Evolutionary conservation across 2,113 vertebrate species (phyloP).

Genomic region (Poeciliopsis retropinna): DNA sequence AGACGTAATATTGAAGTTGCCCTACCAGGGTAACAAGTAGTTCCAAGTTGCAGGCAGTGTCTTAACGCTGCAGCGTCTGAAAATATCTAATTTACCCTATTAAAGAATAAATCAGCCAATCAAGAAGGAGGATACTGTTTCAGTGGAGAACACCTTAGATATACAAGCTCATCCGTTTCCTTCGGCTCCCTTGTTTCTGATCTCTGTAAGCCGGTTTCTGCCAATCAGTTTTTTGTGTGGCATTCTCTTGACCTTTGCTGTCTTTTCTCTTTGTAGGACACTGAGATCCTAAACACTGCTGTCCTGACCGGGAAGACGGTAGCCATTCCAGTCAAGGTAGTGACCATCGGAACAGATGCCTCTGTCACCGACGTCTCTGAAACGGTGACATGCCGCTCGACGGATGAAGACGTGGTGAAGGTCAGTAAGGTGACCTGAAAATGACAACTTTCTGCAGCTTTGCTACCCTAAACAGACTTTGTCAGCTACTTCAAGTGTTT

Average conservation of each 20-base stretch:
- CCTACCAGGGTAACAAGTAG: background rate
- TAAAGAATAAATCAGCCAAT: background rate
- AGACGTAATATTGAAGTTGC: background rate
- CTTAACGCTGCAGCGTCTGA: background rate
- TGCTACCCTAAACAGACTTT: background rate
- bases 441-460: background rate
- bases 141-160: background rate
- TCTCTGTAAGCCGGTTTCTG: background rate
- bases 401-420: conserved; percentile 90
- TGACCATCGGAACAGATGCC: conserved; percentile 86
- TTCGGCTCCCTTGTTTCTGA: background rate
- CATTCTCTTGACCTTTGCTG: conserved; percentile 10
- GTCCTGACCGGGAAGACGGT: conserved; percentile 92
- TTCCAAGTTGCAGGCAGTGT: background rate
- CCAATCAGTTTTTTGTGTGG: background rate
- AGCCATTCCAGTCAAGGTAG: conserved; percentile 89
- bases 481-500: background rate
- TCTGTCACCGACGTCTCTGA: conserved; percentile 89
- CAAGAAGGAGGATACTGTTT: background rate
- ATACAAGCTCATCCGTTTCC: conserved; percentile 18
- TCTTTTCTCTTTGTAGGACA: conserved; percentile 80
- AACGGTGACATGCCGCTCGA: conserved; percentile 86
- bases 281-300: conserved; percentile 93
- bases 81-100: background rate
- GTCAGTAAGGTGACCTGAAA: conserved; percentile 74